Base-by-base conservation (phyloP, 2,113 vertebrate species). In the Ceratotherium simum region DNA sequence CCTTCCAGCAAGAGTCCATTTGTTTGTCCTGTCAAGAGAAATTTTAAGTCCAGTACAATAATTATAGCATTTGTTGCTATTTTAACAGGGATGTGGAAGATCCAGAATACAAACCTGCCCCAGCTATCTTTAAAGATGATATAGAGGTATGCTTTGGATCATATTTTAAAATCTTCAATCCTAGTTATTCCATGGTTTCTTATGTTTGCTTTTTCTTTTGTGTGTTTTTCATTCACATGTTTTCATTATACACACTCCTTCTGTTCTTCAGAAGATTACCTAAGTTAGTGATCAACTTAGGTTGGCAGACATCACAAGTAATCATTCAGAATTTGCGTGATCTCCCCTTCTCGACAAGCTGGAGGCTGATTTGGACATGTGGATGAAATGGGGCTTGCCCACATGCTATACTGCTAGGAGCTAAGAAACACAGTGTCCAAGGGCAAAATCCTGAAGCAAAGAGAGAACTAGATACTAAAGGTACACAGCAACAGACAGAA, bases 41-140 rank as follows among this genome's bases (percentile, higher is more conserved):
- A 31, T 96, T 62, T 46, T 81, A 86, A 88, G 18, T 96, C 21
- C 14, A 2, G 75, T n/a, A 97, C 8, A 93, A 0, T 97, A 98
- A 92, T 93, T 92, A 27, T 17, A 92, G 42, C n/a, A 39, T 86
- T 97, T 98, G 7, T 96, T 98, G 58, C 84, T 96, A 95, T 98
- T 87, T 98, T 93, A 93, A 98, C 98, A 99, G 99, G 96, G 99
- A 99, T 97, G 99, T 99, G 96, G 99, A 99, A 98, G 99, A 99
- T 98, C 99, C 99, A 90, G 99, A 99, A 97, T 99, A 99, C 97
- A 99, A 99, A 98, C 99, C 99, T 95, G 99, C 99, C 96, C 99
- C 99, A 70, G 99, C 99, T n/a, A 92, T 99, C 97, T 98, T 99
- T 96, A 99, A 99, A 98, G 99, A 99, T 96, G 99, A 99, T 90